phyloP scores from a whole-genome alignment of 2,888 invertebrate species.

The Scelioninae gen. 1 region DNA sequence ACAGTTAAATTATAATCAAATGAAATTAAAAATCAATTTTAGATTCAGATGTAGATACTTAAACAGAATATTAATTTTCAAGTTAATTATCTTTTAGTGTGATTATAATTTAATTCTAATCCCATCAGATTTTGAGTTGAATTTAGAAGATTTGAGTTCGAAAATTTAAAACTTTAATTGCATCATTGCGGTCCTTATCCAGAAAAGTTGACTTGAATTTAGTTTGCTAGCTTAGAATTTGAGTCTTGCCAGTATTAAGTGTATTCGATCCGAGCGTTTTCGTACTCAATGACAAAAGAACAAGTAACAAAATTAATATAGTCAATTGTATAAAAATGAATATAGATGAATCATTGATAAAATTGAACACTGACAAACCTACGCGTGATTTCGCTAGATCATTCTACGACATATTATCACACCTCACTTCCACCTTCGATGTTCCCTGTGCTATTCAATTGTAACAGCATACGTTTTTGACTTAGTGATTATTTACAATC shows the following conservation, averaged over 20 bases:
- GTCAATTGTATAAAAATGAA: slow-evolving; percentile 56
- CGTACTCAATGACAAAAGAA: slow-evolving; percentile 31
- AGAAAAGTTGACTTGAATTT: slow-evolving; percentile 33
- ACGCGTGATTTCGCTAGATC: slow-evolving; percentile 59
- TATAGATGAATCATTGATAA: slow-evolving; percentile 51
- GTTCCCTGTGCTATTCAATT: slow-evolving; percentile 55
- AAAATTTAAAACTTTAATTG: slow-evolving; percentile 24
- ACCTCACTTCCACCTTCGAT: slow-evolving; percentile 52
- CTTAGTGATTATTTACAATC: slow-evolving; percentile 68
- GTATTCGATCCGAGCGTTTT: slow-evolving; percentile 42
- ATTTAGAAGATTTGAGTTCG: background rate
- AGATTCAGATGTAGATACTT: too few relatives aligned
- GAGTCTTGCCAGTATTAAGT: slow-evolving; percentile 53
- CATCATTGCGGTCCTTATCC: slow-evolving; percentile 26
- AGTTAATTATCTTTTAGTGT: too few relatives aligned
- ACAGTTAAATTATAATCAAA: too few relatives aligned
- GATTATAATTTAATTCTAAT: too few relatives aligned
- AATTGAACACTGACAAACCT: slow-evolving; percentile 66
- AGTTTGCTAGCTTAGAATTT: slow-evolving; percentile 36
- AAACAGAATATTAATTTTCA: too few relatives aligned
- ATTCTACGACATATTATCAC: slow-evolving; percentile 55
- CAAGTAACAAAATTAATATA: slow-evolving; percentile 35
- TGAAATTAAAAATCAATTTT: too few relatives aligned
- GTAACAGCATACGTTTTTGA: slow-evolving; percentile 54
- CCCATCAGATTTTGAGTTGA: too few relatives aligned